phyloP scores from a whole-genome alignment of 2,113 vertebrate species.

The Hassar affinis region DNA sequence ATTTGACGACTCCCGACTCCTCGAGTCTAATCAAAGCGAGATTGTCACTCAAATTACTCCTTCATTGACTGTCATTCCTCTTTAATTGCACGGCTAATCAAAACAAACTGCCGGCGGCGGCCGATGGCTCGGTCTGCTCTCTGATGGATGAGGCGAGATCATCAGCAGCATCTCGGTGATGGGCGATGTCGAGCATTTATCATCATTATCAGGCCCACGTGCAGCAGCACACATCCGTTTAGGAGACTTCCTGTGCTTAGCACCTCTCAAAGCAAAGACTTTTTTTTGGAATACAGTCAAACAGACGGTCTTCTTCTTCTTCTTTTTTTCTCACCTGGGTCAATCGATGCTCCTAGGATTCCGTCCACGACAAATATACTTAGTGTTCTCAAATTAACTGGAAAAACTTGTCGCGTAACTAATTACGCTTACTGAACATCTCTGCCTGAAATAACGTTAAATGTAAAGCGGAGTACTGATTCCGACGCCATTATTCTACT shows the following conservation, averaged over 20 bases:
- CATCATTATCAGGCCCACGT: slow-evolving; percentile 51
- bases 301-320: background rate
- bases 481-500: background rate
- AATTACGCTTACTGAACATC: background rate
- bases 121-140: slow-evolving; percentile 50
- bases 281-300: background rate
- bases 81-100: slow-evolving; percentile 72
- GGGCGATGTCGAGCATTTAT: slow-evolving; percentile 50
- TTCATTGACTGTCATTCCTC: slow-evolving; percentile 68
- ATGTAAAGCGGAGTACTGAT: background rate
- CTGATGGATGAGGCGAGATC: slow-evolving; percentile 62
- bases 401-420: background rate
- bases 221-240: slow-evolving; percentile 22
- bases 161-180: slow-evolving; percentile 49
- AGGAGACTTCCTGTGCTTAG: slow-evolving; percentile 32
- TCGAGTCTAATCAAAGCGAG: slow-evolving; percentile 58
- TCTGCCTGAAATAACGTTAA: background rate
- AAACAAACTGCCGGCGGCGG: slow-evolving; percentile 67
- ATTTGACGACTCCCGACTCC: slow-evolving; percentile 55
- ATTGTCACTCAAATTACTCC: slow-evolving; percentile 67
- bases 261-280: background rate
- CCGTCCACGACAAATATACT: background rate
- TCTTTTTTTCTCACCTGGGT: background rate
- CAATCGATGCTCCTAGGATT: background rate
- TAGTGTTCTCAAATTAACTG: background rate